These are phyloP conservation scores for Blastomussa wellsi DNA, from an alignment of 92 coral and sea anemone species.

Conservation along the genomic window DNA sequence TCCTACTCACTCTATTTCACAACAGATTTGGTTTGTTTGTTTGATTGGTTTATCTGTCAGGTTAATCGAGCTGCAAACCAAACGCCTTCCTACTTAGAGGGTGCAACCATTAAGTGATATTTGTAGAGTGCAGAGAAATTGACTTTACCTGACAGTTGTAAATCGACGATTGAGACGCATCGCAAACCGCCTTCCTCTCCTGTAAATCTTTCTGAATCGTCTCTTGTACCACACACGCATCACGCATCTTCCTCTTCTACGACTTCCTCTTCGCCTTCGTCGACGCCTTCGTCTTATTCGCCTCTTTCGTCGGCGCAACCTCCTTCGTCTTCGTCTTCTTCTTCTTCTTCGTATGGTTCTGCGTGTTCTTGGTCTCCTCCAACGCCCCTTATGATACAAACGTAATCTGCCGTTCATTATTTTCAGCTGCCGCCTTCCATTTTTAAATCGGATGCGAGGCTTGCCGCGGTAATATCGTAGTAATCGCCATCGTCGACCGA, in stretches of 20 bases:
- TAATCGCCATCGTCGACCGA: slow-evolving; percentile 26
- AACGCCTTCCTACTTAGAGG: neutral
- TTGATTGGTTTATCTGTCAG: no score
- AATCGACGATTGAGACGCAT: neutral
- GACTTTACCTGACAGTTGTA: slow-evolving; percentile 16
- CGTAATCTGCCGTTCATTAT: neutral
- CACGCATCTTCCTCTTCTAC: slow-evolving; percentile 7
- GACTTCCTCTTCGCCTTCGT: slow-evolving; percentile 20
- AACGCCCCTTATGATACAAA: neutral
- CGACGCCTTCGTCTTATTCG: slow-evolving; percentile 24
- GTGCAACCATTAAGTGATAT: neutral
- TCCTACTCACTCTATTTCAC: neutral
- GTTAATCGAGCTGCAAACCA: neutral
- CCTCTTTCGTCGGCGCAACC: slow-evolving; percentile 35
- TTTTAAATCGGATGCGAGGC: slow-evolving; percentile 21
- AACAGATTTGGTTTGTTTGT: neutral
- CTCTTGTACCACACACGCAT: slow-evolving; percentile 5
- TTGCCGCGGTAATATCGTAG: slow-evolving; percentile 38
- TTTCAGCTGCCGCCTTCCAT: neutral
- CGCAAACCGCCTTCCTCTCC: slow-evolving; percentile 2
- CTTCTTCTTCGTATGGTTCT: slow-evolving; percentile 21
- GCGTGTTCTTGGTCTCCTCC: slow-evolving; percentile 10
- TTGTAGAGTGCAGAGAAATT: neutral
- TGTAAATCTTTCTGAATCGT: slow-evolving; percentile 15
- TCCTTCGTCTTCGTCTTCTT: slow-evolving; percentile 30